Conservation (phyloP, 1,140 invertebrate genomes). For the Diabrotica undecimpunctata region DNA sequence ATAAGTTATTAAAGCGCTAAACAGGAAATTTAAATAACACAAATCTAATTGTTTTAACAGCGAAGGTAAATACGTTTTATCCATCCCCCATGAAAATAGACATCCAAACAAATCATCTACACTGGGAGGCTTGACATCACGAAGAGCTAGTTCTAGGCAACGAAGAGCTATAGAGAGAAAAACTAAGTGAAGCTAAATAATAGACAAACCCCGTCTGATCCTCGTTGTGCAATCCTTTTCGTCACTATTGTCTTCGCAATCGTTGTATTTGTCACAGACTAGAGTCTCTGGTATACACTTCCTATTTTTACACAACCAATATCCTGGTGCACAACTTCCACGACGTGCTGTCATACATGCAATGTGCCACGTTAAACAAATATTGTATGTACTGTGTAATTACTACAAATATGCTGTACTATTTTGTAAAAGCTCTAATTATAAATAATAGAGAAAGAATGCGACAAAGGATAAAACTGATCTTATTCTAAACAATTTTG, state of each 20-base stretch:
- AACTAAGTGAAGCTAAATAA: constrained; percentile 19
- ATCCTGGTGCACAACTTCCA: constrained; percentile 46
- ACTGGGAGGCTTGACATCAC: constrained; percentile 17
- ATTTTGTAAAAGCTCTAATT: neutral
- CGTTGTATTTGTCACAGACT: constrained; percentile 64
- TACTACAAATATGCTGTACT: neutral
- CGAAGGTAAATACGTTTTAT: neutral
- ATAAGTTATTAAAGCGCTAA: neutral
- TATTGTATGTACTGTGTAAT: neutral
- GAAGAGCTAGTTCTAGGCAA: constrained; percentile 14
- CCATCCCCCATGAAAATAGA: constrained; percentile 3
- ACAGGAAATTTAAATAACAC: neutral
- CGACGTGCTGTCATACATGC: constrained; percentile 34
- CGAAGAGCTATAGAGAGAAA: constrained; percentile 1
- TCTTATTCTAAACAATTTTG: too few species aligned
- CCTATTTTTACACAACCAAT: constrained; percentile 60
- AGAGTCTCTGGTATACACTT: constrained; percentile 59
- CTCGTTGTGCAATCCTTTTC: constrained; percentile 60
- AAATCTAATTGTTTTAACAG: neutral
- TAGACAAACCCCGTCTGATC: constrained; percentile 43
- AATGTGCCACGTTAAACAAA: constrained; percentile 22
- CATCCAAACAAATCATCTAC: constrained; percentile 21
- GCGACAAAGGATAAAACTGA: too few species aligned
- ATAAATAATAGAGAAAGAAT: neutral
- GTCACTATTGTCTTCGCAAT: constrained; percentile 70